phyloP scores from a whole-genome alignment of 92 coral and sea anemone species.

The Actinostola sp. region DNA sequence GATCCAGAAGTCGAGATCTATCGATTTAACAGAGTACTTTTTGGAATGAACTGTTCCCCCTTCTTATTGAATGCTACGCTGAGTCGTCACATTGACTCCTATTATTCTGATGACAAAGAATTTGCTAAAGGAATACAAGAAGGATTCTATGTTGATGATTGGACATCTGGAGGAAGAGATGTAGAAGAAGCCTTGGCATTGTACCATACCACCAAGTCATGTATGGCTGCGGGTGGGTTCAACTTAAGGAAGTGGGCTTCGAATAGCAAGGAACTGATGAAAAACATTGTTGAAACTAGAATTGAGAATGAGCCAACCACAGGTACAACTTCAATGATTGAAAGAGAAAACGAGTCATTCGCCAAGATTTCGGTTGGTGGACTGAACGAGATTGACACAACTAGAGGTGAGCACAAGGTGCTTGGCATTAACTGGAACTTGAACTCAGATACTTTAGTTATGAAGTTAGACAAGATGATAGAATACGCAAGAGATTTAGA shows the following conservation, averaged over 20 bases:
- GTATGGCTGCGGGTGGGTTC: slow-evolving; percentile 56
- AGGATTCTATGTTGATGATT: slow-evolving; percentile 54
- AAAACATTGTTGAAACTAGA: neutral
- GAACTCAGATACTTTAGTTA: slow-evolving; percentile 26
- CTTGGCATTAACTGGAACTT: slow-evolving; percentile 55
- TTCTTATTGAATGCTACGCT: slow-evolving; percentile 51
- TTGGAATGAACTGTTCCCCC: slow-evolving; percentile 58
- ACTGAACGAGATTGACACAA: slow-evolving; percentile 32
- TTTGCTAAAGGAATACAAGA: neutral
- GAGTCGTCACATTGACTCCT: slow-evolving; percentile 29
- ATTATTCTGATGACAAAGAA: too few relatives aligned
- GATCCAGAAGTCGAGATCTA: slow-evolving; percentile 34
- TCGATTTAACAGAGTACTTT: slow-evolving; percentile 46
- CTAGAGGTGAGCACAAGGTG: slow-evolving; percentile 36
- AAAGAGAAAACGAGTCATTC: slow-evolving; percentile 28
- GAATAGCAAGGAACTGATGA: slow-evolving; percentile 33
- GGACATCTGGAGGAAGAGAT: slow-evolving; percentile 31
- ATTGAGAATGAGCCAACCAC: too few relatives aligned
- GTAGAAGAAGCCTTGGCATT: slow-evolving; percentile 15
- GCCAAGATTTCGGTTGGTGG: slow-evolving; percentile 50
- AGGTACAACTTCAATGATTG: too few relatives aligned
- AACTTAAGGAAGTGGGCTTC: slow-evolving; percentile 55
- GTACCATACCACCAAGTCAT: slow-evolving; percentile 9
- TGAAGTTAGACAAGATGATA: slow-evolving; percentile 26
- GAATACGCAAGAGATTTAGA: slow-evolving; percentile 25